Base-by-base conservation (phyloP, 2,888 invertebrate species). In the Drosophila formosana region DNA sequence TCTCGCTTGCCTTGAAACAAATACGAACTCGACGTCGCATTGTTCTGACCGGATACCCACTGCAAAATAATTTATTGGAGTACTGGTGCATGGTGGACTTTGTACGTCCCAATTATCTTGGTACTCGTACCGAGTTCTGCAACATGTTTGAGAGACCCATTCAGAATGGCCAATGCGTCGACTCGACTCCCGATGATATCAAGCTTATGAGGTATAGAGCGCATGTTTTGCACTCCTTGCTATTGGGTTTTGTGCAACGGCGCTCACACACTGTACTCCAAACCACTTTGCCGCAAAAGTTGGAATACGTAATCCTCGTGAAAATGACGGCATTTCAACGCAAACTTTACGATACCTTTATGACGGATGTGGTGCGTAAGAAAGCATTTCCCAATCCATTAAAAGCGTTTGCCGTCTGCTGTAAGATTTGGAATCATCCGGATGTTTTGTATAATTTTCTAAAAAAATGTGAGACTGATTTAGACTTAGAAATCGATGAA, bases 71-170 rank as follows among this genome's bases (percentile, higher is more conserved):
- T 92, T 93, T 99, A 18, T 93, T 98, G 62, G 98, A 98, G 91
- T 98, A 98, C 92, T 98, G 98, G 98, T 99, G 99, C 91, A 99
- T 99, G 99, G 98, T 99, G 0, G 99, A 99, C 91, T 99, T 99
- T 93, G 99, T 99, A 0, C 85, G 99, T 25, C 99, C 99, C 0
- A 98, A 98, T 93, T 99, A 98, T 92, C 94, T 99, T 41, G 99
- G 99, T 66, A 97, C 97, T 25, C 98, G 98, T 92, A 97, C 98
- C 0, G 98, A 99, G 92, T 99, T 99, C 92, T 96, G 97, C 89
- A 98, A 99, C 91, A 99, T 99, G 98, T 99, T 99, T 91, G 99
- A 99, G 91, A 94, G 98, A 11, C 99, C 99, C 0, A 99, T 99
- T 82, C 98, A 97, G 93, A 99, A 99, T 92, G 99, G 99, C 0